phyloP scores from a whole-genome alignment of 2,888 invertebrate genomes.

The Mesorhabditis belari region DNA sequence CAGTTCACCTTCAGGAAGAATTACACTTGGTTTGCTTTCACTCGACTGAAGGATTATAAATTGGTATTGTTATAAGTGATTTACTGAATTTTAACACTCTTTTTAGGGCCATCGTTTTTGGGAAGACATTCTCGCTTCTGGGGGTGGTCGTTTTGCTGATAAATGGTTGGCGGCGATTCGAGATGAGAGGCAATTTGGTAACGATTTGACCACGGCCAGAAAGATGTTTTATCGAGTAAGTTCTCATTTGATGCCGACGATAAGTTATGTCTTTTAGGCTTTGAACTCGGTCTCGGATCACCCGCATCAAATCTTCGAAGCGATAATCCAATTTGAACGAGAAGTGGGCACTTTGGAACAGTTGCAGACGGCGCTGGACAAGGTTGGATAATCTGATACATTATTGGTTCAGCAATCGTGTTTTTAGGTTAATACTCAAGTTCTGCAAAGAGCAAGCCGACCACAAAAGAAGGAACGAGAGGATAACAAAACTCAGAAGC shows the following conservation, averaged over 20 bases:
- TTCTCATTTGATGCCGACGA: neutral
- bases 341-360: conserved; percentile 68
- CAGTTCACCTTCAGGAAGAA: conserved; percentile 28
- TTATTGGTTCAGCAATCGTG: neutral
- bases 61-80: conserved; percentile 14
- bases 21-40: conserved; percentile 37
- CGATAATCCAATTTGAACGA: conserved; percentile 76
- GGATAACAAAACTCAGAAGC: too few species aligned
- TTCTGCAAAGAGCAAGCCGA: conserved; percentile 8
- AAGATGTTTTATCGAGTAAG: conserved; percentile 55
- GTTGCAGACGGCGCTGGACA: conserved; percentile 38
- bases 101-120: conserved; percentile 63
- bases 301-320: conserved; percentile 41
- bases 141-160: conserved; percentile 59
- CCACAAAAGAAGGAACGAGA: conserved; percentile 12
- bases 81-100: neutral
- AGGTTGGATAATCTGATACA: conserved; percentile 13
- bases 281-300: conserved; percentile 44
- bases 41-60: conserved; percentile 13
- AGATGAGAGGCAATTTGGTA: conserved; percentile 65
- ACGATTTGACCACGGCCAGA: conserved; percentile 62
- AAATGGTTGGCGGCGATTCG: conserved; percentile 67
- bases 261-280: conserved; percentile 15
- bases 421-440: conserved; percentile 13
- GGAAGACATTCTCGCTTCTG: conserved; percentile 63